Evolutionary conservation across 1,140 invertebrate species (phyloP), one percentile per base, ranked within the genome.

Genomic region (Charaxes varanes): DNA sequence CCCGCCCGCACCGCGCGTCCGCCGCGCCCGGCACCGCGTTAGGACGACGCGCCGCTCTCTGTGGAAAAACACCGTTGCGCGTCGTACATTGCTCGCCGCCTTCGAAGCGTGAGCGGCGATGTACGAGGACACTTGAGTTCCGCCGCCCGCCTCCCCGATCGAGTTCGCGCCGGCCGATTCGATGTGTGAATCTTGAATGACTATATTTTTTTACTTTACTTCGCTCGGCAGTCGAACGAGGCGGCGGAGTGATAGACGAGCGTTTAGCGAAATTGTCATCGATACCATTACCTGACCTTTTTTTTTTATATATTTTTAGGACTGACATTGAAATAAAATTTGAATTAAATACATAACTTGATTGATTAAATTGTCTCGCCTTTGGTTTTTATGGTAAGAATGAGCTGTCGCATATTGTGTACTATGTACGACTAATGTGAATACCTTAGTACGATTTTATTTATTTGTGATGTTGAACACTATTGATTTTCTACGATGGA

Each of bases 401-500:
- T 69, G 66, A 64, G 53, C 63, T 72, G 62, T 74, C 70, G 62
- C 67, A 72, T 76, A 67, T 68, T 74, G 62, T 78, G 67, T 77
- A 76, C 66, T 56, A 59, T 74, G 58, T 78, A 76, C 68, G 65
- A 65, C 62, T 68, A 61, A 71, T 76, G 73, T 82, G 71, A 74
- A 82, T 78, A 81, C 71, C 70, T 82, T 82, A 82, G 78, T 77
- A 77, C 66, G 74, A 79, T 78, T 80, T 79, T 73, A 82, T 80
- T 82, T 82, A 82, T 82, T 82, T 82, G 78, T 80, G 73, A 82
- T 82, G 73, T 81, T 78, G 67, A 82, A 78, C 69, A 80, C 71
- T 73, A 74, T 72, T 82, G 71, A 82, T 82, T 82, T 82, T 82
- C 74, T 82, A 82, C 76, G 66, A 73, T 72, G 73, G 76, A 80